Conservation (phyloP, 2,888 invertebrate genomes). For the Orthonychiurus folsomi region DNA sequence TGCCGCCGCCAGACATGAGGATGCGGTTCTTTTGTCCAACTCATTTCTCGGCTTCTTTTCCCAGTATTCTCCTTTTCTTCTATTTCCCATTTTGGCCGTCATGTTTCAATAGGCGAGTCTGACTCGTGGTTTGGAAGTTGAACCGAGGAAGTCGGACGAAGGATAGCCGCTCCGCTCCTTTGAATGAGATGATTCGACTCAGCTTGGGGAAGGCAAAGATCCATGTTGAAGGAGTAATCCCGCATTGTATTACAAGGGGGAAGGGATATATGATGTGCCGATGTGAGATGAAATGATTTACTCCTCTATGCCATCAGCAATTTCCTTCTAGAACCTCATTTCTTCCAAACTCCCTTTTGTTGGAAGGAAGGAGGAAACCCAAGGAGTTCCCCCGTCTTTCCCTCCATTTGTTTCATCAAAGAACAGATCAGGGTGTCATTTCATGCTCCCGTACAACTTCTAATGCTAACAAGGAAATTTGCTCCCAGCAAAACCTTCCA, state of each 20-base stretch:
- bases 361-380: neutral
- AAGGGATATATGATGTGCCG: neutral
- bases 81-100: no score
- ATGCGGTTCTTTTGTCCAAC: no score
- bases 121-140: no score
- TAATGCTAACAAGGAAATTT: neutral
- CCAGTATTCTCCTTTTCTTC: slow-evolving; percentile 3
- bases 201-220: no score
- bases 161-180: no score
- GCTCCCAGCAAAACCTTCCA: neutral
- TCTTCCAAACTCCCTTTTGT: neutral
- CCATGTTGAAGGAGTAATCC: neutral
- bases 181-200: neutral
- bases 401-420: no score
- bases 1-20: no score
- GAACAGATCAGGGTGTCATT: neutral
- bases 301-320: neutral
- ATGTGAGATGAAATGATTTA: neutral
- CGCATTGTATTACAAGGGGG: neutral
- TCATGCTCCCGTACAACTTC: neutral
- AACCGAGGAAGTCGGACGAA: no score
- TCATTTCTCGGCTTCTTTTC: no score
- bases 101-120: no score
- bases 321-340: neutral
- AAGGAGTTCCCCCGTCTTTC: neutral